Percentiles rank a stretch among this genome's conserved stretches.
These are phyloP conservation scores for Orcinus orca DNA, from an alignment of 2,113 vertebrate species.

Conservation along the genomic window DNA sequence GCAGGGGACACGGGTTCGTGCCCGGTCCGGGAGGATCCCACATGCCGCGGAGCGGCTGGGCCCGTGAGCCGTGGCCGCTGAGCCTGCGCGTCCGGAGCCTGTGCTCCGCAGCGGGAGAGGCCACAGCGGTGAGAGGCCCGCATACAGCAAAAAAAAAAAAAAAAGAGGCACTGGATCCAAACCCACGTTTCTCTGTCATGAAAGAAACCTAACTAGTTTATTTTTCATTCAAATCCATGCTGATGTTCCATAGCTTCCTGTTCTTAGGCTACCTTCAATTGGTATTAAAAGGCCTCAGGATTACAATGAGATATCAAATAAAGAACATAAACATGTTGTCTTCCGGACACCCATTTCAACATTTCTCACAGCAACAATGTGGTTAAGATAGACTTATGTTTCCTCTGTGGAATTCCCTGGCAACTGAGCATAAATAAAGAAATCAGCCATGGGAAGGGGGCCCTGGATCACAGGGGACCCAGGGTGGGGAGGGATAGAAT, in stretches of 20 bases:
- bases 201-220: neutral
- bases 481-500: neutral
- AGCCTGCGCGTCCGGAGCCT: too few species aligned
- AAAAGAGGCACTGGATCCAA: neutral
- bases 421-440: constrained; percentile 41
- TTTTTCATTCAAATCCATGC: neutral
- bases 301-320: neutral
- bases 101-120: too few species aligned
- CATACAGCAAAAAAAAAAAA: too few species aligned
- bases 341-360: neutral
- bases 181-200: neutral
- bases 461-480: rapidly evolving
- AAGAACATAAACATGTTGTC: constrained; percentile 35
- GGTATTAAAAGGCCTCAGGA: neutral
- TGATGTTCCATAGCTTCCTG: neutral
- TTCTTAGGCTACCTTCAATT: neutral
- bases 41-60: too few species aligned
- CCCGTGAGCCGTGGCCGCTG: too few species aligned
- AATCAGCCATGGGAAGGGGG: constrained; percentile 14
- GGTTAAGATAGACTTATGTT: constrained; percentile 40
- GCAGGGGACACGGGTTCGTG: too few species aligned
- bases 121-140: too few species aligned
- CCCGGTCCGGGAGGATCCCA: too few species aligned
- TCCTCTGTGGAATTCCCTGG: constrained; percentile 57
- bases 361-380: neutral